A percentile compares a stretch with the other conserved stretches of the same genome.
Evolutionary conservation across 2,797 vertebrate species (phyloP).

Genomic region (Intellagama lesueurii): DNA sequence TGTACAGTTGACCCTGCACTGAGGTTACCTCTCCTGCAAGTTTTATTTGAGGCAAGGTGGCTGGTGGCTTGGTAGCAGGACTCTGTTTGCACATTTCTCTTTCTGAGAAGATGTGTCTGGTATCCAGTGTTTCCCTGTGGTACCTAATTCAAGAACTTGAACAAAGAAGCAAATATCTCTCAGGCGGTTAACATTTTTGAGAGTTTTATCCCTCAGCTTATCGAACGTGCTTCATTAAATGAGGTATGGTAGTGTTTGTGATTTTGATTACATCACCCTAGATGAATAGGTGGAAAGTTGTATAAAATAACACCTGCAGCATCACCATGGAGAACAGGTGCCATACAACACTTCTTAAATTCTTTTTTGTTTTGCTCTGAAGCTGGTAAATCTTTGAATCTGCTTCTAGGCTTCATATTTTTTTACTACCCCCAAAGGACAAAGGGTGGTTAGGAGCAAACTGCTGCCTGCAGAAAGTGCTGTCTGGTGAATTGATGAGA

Average conservation of each 20-base stretch:
- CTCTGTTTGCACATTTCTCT: not conserved
- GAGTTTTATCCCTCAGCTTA: too few species aligned
- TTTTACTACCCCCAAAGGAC: not conserved
- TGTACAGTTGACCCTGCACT: not conserved
- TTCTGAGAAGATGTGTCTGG: not conserved
- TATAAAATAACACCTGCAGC: not conserved
- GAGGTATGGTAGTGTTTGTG: not conserved
- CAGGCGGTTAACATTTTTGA: too few species aligned
- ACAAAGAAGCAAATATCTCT: not conserved
- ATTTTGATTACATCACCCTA: not conserved
- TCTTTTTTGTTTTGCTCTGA: not conserved
- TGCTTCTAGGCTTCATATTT: not conserved
- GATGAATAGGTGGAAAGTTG: not conserved
- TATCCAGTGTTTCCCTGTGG: not conserved
- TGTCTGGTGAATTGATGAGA: conserved; percentile 35
- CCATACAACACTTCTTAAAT: not conserved
- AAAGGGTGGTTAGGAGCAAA: not conserved
- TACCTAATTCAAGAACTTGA: not conserved
- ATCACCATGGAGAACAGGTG: not conserved
- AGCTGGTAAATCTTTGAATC: not conserved
- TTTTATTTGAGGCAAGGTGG: not conserved
- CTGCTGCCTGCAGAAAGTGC: not conserved
- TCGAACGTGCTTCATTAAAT: not conserved
- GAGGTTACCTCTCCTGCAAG: not conserved
- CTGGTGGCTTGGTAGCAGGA: not conserved